Evolutionary conservation across 2,113 vertebrate species (phyloP).

Genomic region (Miniopterus natalensis): DNA sequence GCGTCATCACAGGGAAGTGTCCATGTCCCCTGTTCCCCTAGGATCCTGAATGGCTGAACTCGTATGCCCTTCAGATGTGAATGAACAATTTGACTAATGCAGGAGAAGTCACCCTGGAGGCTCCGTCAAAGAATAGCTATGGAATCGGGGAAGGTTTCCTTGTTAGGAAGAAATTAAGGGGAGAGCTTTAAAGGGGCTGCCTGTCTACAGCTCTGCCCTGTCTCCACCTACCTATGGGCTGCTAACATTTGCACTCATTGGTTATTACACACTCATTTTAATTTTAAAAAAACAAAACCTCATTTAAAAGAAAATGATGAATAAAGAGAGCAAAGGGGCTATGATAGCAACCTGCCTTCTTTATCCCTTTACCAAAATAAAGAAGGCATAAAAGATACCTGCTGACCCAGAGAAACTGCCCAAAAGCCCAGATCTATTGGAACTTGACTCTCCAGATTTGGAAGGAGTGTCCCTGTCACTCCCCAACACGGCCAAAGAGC

Average conservation of each 20-base stretch:
- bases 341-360: not conserved
- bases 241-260: not conserved
- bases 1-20: not conserved
- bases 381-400: not conserved
- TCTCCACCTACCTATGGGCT: not conserved
- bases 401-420: not conserved
- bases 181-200: not conserved
- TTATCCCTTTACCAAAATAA: conserved; percentile 29
- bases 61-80: not conserved
- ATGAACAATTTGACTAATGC: not conserved
- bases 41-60: not conserved
- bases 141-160: not conserved
- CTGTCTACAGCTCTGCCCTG: not conserved
- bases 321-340: not conserved
- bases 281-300: not conserved
- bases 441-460: not conserved
- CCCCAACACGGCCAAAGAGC: not conserved
- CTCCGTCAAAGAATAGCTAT: not conserved
- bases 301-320: conserved; percentile 13
- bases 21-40: not conserved
- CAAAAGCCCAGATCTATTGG: not conserved
- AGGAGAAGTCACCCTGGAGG: not conserved
- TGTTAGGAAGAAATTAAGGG: not conserved
- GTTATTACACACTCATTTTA: not conserved
- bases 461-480: not conserved